Percentiles rank a stretch among this genome's conserved stretches.
phyloP scores from a whole-genome alignment of 2,888 invertebrate genomes.

The Xestia ashworthii region DNA sequence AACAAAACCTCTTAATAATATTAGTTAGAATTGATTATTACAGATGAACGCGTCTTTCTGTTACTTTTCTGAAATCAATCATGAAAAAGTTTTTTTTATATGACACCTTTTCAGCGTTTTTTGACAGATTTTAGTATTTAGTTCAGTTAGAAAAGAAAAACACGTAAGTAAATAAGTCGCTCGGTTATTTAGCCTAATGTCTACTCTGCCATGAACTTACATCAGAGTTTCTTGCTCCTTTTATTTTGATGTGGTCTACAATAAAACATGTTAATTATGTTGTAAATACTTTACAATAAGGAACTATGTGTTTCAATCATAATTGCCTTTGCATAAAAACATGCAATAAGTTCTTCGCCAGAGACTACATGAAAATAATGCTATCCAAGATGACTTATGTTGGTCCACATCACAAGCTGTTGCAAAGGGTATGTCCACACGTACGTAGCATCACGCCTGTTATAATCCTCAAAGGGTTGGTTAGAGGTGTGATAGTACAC shows the following conservation, averaged over 20 bases:
- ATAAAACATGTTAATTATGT: neutral
- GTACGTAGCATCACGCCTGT: neutral
- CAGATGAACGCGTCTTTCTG: neutral
- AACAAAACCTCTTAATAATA: too few relatives aligned
- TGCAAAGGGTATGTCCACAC: neutral
- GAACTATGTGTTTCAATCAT: constrained; percentile 24
- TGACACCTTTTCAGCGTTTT: neutral
- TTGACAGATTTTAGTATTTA: neutral
- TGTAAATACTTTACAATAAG: constrained; percentile 19
- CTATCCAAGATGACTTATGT: neutral
- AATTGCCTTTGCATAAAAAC: constrained; percentile 27
- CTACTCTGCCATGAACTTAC: neutral
- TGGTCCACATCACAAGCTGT: neutral
- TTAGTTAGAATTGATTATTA: too few relatives aligned
- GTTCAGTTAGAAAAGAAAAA: neutral
- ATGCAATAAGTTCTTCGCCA: neutral
- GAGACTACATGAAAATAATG: constrained; percentile 1
- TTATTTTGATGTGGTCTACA: neutral
- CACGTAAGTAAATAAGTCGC: neutral
- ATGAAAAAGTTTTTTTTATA: neutral
- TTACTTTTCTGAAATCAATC: neutral
- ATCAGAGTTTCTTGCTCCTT: neutral
- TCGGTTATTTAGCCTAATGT: neutral
- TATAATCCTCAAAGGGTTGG: neutral
- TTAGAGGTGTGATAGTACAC: too few relatives aligned